Base-by-base conservation (phyloP, 2,888 invertebrate species). In the Torymus tubicola region DNA sequence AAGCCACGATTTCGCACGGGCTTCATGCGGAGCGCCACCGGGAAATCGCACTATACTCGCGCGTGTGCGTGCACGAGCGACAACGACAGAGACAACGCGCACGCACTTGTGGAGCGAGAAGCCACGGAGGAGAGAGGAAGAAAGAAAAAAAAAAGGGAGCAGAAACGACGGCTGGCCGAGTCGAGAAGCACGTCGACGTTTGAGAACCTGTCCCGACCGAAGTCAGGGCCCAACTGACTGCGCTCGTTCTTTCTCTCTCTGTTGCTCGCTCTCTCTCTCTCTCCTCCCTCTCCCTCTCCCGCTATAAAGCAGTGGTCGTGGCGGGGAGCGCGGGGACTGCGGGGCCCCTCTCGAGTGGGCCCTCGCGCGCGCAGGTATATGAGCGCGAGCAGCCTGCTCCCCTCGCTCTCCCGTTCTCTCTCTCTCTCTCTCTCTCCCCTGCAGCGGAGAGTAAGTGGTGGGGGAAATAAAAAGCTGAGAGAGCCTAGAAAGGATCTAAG, bases 181-280 rank as follows among this genome's bases (percentile, higher is more conserved):
- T 61, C 61, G 24, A 53, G 61, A 81, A 80, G 76, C 42, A 42
- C 42, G 42, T 8, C 42, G 42, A 42, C 42, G 42, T 8, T 42
- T 42, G 78, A 86, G 87, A 88, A 88, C 87, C 88, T 86, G 86
- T 86, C 87, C 85, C 89, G 87, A 88, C 87, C 88, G 87, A 87
- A 88, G 90, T 88, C 90, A 88, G 89, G 88, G 88, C 88, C 87
- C 87, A 90, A 90, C 90, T 90, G 90, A 86, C 87, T 87, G 85
- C 52, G 3, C 85, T 84, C 85, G 85, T 86, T 83, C 83, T 82
- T 84, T 74, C 64, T 74, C 55, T 69, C 53, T 57, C 55, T 24
- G 11, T 55, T 13, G 50, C 12, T 50, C 86, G 86, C 85, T 86
- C 85, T 83, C 84, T 87, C 12, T 50, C 86, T 86, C 85, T 86